Percentiles rank a stretch among this genome's conserved stretches.
These are phyloP conservation scores for Acipenser oxyrinchus DNA, from an alignment of 2,797 vertebrate genomes.

Conservation along the genomic window DNA sequence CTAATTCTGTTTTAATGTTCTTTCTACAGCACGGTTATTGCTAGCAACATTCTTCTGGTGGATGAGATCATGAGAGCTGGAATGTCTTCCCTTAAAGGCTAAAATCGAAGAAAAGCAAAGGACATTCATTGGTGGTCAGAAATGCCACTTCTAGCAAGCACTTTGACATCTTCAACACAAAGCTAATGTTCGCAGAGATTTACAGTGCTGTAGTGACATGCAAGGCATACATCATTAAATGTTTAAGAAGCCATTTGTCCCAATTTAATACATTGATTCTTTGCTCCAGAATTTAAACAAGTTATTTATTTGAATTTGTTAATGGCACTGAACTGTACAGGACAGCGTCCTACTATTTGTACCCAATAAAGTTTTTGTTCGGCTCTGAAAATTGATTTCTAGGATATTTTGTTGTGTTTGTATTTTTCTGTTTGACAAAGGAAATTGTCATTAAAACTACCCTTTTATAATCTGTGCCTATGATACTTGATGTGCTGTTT, in stretches of 20 bases:
- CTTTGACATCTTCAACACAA: conserved; percentile 23
- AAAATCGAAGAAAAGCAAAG: conserved; percentile 34
- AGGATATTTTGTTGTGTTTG: no score
- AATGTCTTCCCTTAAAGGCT: conserved; percentile 93
- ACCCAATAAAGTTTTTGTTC: conserved; percentile 58
- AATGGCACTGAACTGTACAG: conserved; percentile 62
- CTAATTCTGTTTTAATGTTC: neutral
- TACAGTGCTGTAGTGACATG: neutral
- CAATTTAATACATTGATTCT: conserved; percentile 11
- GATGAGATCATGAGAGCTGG: conserved; percentile 98
- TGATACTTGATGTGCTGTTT: no score
- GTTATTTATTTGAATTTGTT: conserved; percentile 54
- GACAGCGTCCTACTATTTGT: conserved; percentile 51
- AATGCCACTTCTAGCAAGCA: conserved; percentile 3
- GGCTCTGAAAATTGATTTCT: conserved; percentile 28
- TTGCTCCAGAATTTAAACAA: no score
- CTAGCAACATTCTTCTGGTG: conserved; percentile 92
- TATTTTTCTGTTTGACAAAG: no score
- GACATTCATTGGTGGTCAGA: neutral
- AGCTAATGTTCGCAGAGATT: neutral
- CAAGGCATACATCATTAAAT: conserved; percentile 14
- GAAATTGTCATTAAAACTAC: no score
- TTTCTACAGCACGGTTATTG: conserved; percentile 81
- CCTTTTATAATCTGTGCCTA: no score
- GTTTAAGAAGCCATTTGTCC: conserved; percentile 32